Conservation (phyloP, 2,888 invertebrate genomes). For the Pinctada fucata region DNA sequence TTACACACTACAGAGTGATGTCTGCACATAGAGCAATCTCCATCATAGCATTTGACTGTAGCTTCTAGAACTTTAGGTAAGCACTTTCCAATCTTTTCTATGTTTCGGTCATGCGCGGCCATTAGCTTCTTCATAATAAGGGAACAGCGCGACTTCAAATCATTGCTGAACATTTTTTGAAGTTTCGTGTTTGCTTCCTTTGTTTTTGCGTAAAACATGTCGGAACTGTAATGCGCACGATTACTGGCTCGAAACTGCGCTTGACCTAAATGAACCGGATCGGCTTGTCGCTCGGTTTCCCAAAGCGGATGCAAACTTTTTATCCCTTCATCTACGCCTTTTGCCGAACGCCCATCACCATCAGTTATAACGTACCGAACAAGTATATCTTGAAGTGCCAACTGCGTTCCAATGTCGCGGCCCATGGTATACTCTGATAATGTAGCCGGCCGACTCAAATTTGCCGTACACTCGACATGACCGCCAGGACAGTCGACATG, state of each 20-base stretch:
- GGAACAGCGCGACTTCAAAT: conserved; percentile 2
- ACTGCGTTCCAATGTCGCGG: conserved; percentile 13
- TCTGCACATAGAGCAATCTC: conserved; percentile 6
- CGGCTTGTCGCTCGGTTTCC: conserved; percentile 7
- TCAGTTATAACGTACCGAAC: conserved; percentile 29
- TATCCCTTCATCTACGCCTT: conserved; percentile 8
- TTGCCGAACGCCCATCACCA: conserved; percentile 13
- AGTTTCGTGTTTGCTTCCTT: neutral
- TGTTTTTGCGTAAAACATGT: neutral
- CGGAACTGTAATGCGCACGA: neutral
- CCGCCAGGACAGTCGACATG: conserved; percentile 30
- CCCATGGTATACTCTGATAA: conserved; percentile 29
- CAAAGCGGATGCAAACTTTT: conserved; percentile 16
- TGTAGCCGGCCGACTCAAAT: conserved; percentile 1
- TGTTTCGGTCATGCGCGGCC: neutral
- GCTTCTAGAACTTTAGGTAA: neutral
- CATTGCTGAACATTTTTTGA: neutral
- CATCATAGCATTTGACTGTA: conserved; percentile 7
- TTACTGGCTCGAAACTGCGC: too few species aligned
- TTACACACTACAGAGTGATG: neutral
- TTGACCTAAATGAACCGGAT: conserved; percentile 17
- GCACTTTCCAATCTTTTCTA: neutral
- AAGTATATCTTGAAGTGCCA: conserved; percentile 21
- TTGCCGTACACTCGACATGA: conserved; percentile 28
- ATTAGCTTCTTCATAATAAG: neutral